A percentile compares a stretch with the other conserved stretches of the same genome.
Conservation (phyloP, 2,113 vertebrate genomes). For the Eonycteris spelaea region DNA sequence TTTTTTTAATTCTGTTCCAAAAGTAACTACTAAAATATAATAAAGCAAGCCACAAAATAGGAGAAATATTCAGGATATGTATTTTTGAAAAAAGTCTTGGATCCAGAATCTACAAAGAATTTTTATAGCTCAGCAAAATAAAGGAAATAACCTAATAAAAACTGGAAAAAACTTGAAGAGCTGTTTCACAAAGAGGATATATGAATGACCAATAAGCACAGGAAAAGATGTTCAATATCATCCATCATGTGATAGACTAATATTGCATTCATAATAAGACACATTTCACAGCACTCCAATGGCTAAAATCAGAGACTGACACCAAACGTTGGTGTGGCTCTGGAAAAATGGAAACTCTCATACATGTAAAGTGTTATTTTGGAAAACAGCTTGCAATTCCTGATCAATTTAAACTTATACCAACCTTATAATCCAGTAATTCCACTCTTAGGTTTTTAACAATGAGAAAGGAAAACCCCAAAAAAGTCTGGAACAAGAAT, state of each 20-base stretch:
- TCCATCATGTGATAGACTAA: neutral
- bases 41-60: neutral
- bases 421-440: neutral
- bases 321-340: rapidly evolving
- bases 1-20: neutral
- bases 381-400: neutral
- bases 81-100: neutral
- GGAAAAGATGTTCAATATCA: neutral
- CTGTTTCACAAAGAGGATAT: neutral
- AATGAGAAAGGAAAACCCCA: neutral
- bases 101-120: neutral
- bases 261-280: neutral
- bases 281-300: neutral
- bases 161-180: neutral
- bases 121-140: neutral
- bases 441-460: neutral
- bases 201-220: neutral
- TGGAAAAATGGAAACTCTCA: neutral
- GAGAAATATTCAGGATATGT: neutral
- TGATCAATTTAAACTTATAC: neutral
- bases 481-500: neutral
- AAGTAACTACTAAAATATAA: neutral
- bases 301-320: neutral
- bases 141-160: neutral
- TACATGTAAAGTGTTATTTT: neutral